These are phyloP conservation scores for Aselliscus stoliczkanus DNA, from an alignment of 2,797 vertebrate species.

Conservation along the genomic window DNA sequence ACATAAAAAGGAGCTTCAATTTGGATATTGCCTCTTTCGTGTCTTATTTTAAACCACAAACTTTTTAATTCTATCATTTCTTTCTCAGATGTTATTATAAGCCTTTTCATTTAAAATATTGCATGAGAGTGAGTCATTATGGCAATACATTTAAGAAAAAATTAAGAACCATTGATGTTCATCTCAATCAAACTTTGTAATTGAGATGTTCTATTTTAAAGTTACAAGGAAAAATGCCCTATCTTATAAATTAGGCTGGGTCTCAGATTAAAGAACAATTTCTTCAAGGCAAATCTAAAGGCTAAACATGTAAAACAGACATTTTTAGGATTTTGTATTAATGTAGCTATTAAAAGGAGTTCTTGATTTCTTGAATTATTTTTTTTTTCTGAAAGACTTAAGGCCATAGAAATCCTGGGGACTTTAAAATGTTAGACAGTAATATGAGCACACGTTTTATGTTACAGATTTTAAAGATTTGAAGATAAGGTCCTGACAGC, in stretches of 20 bases:
- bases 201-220: conserved; percentile 12
- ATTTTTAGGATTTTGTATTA: background rate
- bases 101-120: background rate
- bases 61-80: background rate
- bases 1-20: background rate
- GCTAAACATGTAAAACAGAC: background rate
- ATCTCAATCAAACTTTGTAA: background rate
- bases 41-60: background rate
- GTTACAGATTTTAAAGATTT: conserved; percentile 20
- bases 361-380: background rate
- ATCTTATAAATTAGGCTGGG: background rate
- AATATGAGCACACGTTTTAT: background rate
- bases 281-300: background rate
- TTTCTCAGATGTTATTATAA: background rate
- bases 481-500: background rate
- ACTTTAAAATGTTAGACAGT: background rate
- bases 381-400: background rate
- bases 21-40: background rate
- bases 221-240: background rate
- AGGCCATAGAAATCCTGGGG: background rate
- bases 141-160: background rate
- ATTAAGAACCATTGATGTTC: background rate
- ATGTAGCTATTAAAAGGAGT: background rate
- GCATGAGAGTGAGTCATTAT: background rate
- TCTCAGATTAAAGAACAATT: background rate